phyloP scores from a whole-genome alignment of 2,113 vertebrate genomes.

The Henicopernis longicauda region DNA sequence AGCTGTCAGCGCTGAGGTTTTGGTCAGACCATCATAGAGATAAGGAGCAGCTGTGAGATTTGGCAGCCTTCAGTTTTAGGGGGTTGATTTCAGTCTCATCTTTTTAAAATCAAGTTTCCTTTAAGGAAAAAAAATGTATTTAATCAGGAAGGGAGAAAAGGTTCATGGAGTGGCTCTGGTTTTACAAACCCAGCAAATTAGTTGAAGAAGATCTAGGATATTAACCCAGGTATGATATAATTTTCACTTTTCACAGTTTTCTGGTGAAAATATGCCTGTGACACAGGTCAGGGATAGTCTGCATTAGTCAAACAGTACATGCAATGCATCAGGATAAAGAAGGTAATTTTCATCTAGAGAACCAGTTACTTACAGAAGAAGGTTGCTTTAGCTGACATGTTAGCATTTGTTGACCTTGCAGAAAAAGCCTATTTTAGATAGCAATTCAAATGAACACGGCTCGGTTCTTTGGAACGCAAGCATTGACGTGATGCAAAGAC shows the following conservation, averaged over 20 bases:
- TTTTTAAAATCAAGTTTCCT: background rate
- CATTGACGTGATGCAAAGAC: background rate
- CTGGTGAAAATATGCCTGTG: background rate
- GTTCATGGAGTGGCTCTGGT: background rate
- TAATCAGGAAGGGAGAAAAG: background rate
- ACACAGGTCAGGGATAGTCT: background rate
- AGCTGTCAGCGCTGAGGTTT: background rate
- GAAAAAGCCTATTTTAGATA: background rate
- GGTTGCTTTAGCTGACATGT: background rate
- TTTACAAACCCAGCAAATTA: background rate
- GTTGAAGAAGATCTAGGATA: background rate
- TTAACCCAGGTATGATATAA: background rate
- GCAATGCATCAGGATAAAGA: background rate
- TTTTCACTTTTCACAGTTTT: background rate
- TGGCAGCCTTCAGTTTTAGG: background rate
- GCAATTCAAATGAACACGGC: background rate
- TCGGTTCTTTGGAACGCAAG: background rate
- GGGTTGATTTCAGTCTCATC: background rate
- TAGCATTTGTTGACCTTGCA: background rate
- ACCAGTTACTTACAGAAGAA: background rate
- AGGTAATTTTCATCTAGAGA: background rate
- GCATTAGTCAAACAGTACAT: background rate
- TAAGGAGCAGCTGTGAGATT: slow-evolving; percentile 14
- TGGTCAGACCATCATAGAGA: background rate
- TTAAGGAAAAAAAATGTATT: background rate